Evolutionary conservation across 2,797 vertebrate species (phyloP), one percentile per base, ranked within the genome.

Genomic region (Setipinna tenuifilis): DNA sequence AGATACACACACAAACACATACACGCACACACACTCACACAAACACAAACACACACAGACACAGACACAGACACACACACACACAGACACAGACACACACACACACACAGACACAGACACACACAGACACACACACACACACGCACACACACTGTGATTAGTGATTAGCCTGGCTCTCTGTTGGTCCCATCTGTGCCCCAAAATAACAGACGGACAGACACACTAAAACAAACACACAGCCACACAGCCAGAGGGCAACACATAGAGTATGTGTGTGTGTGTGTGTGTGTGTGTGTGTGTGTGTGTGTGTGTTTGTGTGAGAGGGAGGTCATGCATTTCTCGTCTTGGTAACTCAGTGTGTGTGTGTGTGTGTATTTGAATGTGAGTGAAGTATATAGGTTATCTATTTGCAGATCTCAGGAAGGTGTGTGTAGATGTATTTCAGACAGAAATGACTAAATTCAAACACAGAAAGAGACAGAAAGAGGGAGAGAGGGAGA

Each of bases 131-230:
- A 62, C n/a, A 23, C 61, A 62, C 61, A 62, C 61, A 62, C 61
- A 62, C n/a, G 23, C n/a, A 23, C 6, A 23, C 61, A 62, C 6
- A 10, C 5, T 23, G n/a, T 25, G 61, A 25, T 62, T 62, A 23
- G n/a, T 62, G 61, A 62, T 21, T n/a, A 23, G n/a, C 9, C 61
- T 62, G 61, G 61, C 61, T 62, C 23, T 62, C 61, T 23, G n/a
- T 25, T n/a, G 61, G 61, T 62, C 61, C 11, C 61, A 62, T 62
- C 61, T 62, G 61, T 62, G 61, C n/a, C 61, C 61, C 61, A 62
- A 62, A 62, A 25, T 62, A 62, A 25, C 61, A 62, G 23, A 23
- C 61, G 23, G 23, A 62, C 61, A 10, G 0, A 62, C n/a, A 62
- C n/a, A 62, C 61, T 10, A n/a, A 62, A n/a, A 62, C 61, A 62